Evolutionary conservation across 2,888 invertebrate genomes (phyloP), one percentile per base, ranked within the genome.

Genomic region (Idaea aversata): DNA sequence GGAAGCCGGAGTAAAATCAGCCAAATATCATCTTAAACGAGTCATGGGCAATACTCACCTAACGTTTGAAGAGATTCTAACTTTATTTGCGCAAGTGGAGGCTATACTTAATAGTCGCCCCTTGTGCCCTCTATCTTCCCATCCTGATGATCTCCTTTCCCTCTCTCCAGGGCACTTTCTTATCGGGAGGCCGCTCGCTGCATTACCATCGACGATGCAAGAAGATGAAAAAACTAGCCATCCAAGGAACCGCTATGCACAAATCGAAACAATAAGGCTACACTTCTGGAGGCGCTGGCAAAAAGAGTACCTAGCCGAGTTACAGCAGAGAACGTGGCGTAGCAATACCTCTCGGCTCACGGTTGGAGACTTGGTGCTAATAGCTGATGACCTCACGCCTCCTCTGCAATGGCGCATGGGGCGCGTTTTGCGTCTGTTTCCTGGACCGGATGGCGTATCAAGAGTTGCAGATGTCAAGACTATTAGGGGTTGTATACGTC

Each of bases 401-500:
- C 59, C 59, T 16, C 59, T 59, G 7, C n/a, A 59, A 16, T 59
- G 59, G 59, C 84, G 83, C 67, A 76, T 86, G 35, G 84, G 82
- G 65, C 75, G 76, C 66, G 76, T 80, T 65, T 81, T 84, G 65
- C 82, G 80, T 58, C 86, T 87, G 15, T 62, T 25, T 57, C 64
- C 65, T 68, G 80, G 88, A 61, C 85, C 85, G 5, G 83, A 78
- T 67, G 74, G 70, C 62, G 58, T 68, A 75, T 75, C 10, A 79
- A 81, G 65, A 76, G 88, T 68, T 79, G 85, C 62, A 73, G 87
- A 62, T 81, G 83, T 71, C 71, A 82, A 66, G 73, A 81, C 67
- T 72, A 70, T 62, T 74, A 75, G 62, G 79, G 85, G 87, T 82
- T 82, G 38, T 38, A 25, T 65, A 3, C 63, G 68, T n/a, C 13